These are phyloP conservation scores for Ophion obscuratus DNA, from an alignment of 2,888 invertebrate genomes.

Conservation along the genomic window DNA sequence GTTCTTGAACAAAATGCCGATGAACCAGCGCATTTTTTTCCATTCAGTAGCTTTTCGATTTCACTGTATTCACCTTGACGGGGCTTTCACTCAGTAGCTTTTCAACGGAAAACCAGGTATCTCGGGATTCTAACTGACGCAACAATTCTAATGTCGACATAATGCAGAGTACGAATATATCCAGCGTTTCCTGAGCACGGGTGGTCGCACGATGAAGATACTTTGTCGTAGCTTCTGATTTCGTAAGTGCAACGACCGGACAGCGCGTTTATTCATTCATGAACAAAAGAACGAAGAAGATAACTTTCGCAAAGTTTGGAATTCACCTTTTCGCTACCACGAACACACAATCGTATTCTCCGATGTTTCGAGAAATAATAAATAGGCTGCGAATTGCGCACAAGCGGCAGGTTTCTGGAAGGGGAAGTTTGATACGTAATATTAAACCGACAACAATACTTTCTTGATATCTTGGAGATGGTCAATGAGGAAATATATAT, in stretches of 20 bases:
- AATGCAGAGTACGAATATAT: background rate
- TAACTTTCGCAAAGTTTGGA: background rate
- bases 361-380: slow-evolving; percentile 5
- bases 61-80: too few relatives aligned
- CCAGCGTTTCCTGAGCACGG: background rate
- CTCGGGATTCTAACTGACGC: background rate
- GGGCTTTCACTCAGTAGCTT: too few relatives aligned
- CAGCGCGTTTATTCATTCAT: background rate
- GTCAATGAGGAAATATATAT: background rate
- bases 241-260: background rate
- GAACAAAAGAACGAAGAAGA: background rate
- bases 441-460: background rate
- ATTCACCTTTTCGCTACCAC: background rate
- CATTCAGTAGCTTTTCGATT: too few relatives aligned
- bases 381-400: background rate
- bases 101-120: background rate
- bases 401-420: background rate
- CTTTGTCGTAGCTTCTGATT: background rate
- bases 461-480: background rate
- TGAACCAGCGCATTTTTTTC: too few relatives aligned
- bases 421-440: background rate
- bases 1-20: too few relatives aligned
- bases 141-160: background rate
- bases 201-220: background rate
- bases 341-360: background rate